These are phyloP conservation scores for Caenorhabditis virilis DNA, from an alignment of 2,888 invertebrate genomes.

Conservation along the genomic window DNA sequence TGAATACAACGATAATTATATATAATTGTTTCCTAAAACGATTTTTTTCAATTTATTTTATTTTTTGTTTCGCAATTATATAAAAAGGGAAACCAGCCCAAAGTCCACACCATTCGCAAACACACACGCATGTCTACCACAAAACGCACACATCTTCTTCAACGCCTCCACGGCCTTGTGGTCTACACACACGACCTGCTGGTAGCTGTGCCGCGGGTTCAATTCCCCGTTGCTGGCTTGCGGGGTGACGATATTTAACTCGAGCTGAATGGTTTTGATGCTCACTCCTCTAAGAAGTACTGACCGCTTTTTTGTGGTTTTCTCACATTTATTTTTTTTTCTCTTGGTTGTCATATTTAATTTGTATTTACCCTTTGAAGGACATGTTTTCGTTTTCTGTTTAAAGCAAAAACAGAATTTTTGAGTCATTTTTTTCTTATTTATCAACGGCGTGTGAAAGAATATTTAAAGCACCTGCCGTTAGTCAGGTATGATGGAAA, in stretches of 20 bases:
- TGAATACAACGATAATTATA: too few species aligned
- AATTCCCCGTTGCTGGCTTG: slow-evolving; percentile 2
- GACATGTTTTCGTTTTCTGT: too few species aligned
- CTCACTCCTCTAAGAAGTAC: slow-evolving; percentile 43
- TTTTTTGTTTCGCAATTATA: too few species aligned
- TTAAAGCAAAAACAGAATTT: not conserved
- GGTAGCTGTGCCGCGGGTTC: slow-evolving; percentile 11
- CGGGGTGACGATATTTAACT: slow-evolving; percentile 32
- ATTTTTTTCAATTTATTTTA: slow-evolving; percentile 2
- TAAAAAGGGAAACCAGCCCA: too few species aligned
- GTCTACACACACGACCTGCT: slow-evolving; percentile 2
- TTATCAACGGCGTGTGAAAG: not conserved
- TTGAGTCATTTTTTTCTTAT: not conserved
- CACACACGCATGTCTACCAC: too few species aligned
- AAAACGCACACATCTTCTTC: too few species aligned
- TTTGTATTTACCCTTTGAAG: too few species aligned
- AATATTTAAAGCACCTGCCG: not conserved
- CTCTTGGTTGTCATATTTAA: too few species aligned
- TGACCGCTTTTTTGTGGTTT: slow-evolving; percentile 22
- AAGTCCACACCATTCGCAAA: too few species aligned
- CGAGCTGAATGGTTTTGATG: slow-evolving; percentile 37
- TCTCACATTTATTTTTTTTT: not conserved
- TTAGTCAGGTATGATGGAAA: too few species aligned
- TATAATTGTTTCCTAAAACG: too few species aligned
- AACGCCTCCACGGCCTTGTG: too few species aligned